phyloP scores from a whole-genome alignment of 2,888 invertebrate genomes.

The Phanerotoma sp. region DNA sequence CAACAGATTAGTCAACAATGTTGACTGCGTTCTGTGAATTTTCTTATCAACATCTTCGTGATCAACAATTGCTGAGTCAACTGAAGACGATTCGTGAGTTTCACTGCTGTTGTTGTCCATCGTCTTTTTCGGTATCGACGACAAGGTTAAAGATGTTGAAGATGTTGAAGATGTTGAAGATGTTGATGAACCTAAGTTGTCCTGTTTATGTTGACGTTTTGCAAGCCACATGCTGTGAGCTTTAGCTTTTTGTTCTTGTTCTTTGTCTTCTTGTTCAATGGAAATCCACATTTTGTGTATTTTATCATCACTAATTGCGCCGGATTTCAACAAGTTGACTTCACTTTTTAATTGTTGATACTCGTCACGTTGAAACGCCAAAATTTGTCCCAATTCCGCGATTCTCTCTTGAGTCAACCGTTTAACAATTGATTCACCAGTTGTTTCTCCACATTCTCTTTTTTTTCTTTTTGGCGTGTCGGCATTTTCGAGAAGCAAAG shows the following conservation, averaged over 20 bases:
- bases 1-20: conserved; percentile 78
- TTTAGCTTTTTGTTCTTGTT: conserved; percentile 68
- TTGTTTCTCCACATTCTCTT: conserved; percentile 70
- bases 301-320: conserved; percentile 69
- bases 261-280: conserved; percentile 73
- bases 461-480: conserved; percentile 87
- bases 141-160: too few species aligned
- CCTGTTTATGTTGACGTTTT: conserved; percentile 51
- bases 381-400: conserved; percentile 71
- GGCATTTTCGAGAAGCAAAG: conserved; percentile 75
- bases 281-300: conserved; percentile 73
- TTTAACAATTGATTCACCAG: conserved; percentile 77
- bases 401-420: conserved; percentile 77
- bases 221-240: conserved; percentile 55
- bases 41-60: conserved; percentile 51
- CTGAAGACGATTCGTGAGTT: conserved; percentile 36
- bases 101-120: too few species aligned
- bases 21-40: conserved; percentile 56
- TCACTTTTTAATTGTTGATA: conserved; percentile 73
- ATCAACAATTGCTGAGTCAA: conserved; percentile 42
- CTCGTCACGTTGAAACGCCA: conserved; percentile 72
- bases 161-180: conserved; percentile 36
- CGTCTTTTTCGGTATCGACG: too few species aligned
- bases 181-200: conserved; percentile 35
- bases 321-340: conserved; percentile 61